A percentile compares a stretch with the other conserved stretches of the same genome.
These are phyloP conservation scores for Agrypnia vestita DNA, from an alignment of 1,140 invertebrate genomes.

Conservation along the genomic window DNA sequence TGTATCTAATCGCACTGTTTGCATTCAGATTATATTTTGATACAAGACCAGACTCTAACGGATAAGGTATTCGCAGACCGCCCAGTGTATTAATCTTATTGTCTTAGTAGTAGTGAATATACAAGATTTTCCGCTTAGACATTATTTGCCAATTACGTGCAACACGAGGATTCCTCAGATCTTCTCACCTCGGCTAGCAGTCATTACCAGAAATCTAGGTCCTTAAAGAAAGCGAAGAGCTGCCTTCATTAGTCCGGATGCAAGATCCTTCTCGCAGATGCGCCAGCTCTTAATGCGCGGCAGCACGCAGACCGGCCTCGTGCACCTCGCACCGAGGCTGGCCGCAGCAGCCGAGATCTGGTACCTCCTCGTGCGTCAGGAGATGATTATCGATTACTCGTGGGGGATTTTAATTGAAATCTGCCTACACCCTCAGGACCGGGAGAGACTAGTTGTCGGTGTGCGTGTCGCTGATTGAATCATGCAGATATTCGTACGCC, in stretches of 20 bases:
- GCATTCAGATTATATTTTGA: too few relatives aligned
- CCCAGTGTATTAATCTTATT: too few relatives aligned
- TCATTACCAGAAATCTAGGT: neutral
- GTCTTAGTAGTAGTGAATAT: too few relatives aligned
- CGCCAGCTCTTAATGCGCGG: constrained; percentile 9
- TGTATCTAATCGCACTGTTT: too few relatives aligned
- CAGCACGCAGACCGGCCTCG: constrained; percentile 23
- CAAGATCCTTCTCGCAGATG: constrained; percentile 10
- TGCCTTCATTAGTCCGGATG: constrained; percentile 20
- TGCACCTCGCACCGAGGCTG: neutral
- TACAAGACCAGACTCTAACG: too few relatives aligned
- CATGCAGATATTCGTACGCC: neutral
- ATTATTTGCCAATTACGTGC: too few relatives aligned
- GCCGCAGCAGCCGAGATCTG: neutral
- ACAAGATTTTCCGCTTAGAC: too few relatives aligned
- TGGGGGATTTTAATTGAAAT: constrained; percentile 45
- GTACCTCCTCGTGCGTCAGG: constrained; percentile 18
- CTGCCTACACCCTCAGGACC: constrained; percentile 32
- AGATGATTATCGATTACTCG: constrained; percentile 29
- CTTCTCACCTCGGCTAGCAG: too few relatives aligned
- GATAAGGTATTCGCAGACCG: too few relatives aligned
- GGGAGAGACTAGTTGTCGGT: neutral
- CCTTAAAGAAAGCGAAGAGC: neutral
- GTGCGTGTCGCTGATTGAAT: constrained; percentile 15
- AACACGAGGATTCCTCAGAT: too few relatives aligned